phyloP scores from a whole-genome alignment of 2,888 invertebrate species.

The Leptopilina myrica region DNA sequence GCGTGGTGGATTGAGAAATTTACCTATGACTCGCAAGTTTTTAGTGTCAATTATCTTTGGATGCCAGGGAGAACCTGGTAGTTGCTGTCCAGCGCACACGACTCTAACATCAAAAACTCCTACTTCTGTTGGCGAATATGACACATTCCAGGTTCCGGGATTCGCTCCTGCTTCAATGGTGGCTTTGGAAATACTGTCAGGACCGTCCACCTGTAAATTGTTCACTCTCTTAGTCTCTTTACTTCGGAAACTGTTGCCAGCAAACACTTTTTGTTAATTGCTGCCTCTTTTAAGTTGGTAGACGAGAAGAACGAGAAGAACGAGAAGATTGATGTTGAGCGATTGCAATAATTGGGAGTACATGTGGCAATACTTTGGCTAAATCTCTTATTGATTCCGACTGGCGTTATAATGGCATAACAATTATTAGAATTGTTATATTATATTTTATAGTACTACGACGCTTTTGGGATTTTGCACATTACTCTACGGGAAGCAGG shows the following conservation, averaged over 20 bases:
- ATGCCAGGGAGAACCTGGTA: constrained; percentile 90
- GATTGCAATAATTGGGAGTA: no score
- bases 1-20: background rate
- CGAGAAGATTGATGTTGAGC: no score
- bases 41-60: constrained; percentile 82
- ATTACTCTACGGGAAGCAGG: no score
- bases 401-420: no score
- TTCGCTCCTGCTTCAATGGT: constrained; percentile 82
- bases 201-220: constrained; percentile 78
- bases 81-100: constrained; percentile 80
- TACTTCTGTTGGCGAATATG: constrained; percentile 93
- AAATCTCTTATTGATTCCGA: no score
- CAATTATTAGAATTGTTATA: no score
- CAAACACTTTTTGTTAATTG: no score
- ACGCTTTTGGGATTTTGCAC: no score
- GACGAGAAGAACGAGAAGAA: no score
- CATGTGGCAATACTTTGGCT: no score
- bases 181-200: constrained; percentile 79
- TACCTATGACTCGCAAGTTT: constrained; percentile 79
- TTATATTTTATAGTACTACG: no score
- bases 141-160: constrained; percentile 91
- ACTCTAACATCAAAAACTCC: constrained; percentile 94
- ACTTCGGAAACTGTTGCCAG: background rate
- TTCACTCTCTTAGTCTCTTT: constrained; percentile 9
- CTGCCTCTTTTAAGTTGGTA: no score